Base-by-base conservation (phyloP, 2,113 vertebrate genomes). In the Baryphthengus martii region DNA sequence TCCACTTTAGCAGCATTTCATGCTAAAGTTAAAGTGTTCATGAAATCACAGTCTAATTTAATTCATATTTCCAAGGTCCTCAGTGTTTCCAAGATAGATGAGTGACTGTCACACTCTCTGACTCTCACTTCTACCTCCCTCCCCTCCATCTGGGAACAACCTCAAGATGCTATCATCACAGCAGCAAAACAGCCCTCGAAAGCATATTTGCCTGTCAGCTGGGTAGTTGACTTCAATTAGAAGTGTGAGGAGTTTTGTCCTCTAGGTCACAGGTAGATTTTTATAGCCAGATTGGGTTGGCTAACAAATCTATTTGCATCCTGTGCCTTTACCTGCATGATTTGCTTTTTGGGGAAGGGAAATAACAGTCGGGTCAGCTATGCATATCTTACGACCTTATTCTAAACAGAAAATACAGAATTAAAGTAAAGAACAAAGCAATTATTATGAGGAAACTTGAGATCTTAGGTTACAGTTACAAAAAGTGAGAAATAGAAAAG, bases 71-170 rank as follows among this genome's bases (percentile, higher is more conserved):
- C 61, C 63, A 88, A 93, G 72, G 84, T 94, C 80, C 59, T 96
- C 67, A 21, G 40, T 84, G 44, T 88, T 95, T 95, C 92, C 76
- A 95, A 94, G 90, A 95, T 92, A 95, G 95, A 95, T 92, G 95
- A 96, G 73, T 0, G 7, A 88, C 83, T 92, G 95, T 95, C 94
- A 97, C 94, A 95, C 75, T 77, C 59, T 81, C 88, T 95, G 94
- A 97, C 85, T 95, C 85, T 91, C 81, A 56, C 40, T 90, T 93
- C 80, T 94, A 88, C 79, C 79, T 97, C 94, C 96, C 95, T 93
- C 92, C 96, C 42, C 92, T 92, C 95, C 95, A 96, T 96, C 95
- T 96, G 96, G 96, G 92, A 96, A 63, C 79, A 96, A 90, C 89
- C 68, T 95, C 90, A 89, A 95, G 83, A 90, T 77, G 39, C 67